These are phyloP conservation scores for Progne subis DNA, from an alignment of 2,113 vertebrate genomes.

Conservation along the genomic window DNA sequence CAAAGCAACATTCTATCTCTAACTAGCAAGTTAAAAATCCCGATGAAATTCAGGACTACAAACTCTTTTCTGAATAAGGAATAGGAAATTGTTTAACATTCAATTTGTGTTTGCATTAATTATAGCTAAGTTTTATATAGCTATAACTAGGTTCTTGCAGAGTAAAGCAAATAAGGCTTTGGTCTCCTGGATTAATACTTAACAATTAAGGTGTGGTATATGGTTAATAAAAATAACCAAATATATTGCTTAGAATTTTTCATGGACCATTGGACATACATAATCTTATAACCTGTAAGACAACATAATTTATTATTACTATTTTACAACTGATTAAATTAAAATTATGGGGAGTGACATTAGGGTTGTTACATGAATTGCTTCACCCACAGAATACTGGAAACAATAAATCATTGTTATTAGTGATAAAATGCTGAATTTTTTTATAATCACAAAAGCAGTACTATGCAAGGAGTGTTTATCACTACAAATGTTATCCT, in stretches of 20 bases:
- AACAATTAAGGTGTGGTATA: not conserved
- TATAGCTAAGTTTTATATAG: not conserved
- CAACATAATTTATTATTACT: not conserved
- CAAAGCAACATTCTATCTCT: not conserved
- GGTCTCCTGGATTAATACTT: not conserved
- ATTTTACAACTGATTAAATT: constrained; percentile 28
- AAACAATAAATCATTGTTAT: constrained; percentile 23
- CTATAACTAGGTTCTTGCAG: not conserved
- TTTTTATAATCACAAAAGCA: not conserved
- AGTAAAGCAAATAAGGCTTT: not conserved
- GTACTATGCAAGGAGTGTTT: not conserved
- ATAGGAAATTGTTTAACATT: not conserved
- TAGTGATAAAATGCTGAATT: constrained; percentile 1
- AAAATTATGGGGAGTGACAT: not conserved
- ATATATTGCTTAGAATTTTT: not conserved
- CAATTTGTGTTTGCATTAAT: not conserved
- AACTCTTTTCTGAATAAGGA: not conserved
- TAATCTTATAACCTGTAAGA: not conserved
- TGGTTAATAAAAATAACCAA: not conserved
- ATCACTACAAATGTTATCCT: not conserved
- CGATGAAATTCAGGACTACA: not conserved
- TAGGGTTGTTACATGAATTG: not conserved
- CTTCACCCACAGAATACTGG: not conserved
- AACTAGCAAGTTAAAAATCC: not conserved
- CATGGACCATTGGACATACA: not conserved